Base-by-base conservation (phyloP, 1,140 invertebrate genomes). In the Ladona fulva region DNA sequence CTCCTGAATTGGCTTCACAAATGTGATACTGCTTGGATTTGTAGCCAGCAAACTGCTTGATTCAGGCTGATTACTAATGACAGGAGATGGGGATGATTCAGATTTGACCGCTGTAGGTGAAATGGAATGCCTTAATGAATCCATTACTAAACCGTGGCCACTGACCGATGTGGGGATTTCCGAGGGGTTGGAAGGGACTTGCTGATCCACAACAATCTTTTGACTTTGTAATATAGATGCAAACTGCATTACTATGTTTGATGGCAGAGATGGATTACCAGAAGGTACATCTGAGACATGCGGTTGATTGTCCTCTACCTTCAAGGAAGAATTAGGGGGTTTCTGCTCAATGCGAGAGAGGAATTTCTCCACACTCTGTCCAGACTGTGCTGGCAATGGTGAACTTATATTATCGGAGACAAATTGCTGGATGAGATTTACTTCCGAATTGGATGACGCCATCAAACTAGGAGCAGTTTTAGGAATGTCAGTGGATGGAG, bases 331-430 rank as follows among this genome's bases (percentile, higher is more conserved):
- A 22, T 66, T 66, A 66, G 73, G 29, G 0, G 5, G 19, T 22
- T 22, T 74, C 25, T 75, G 42, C 24, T 88, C 87, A 22, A 88
- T 86, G n/a, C 88, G 87, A 52, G 88, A 89, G 3, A 90, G 82
- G 81, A 87, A 90, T 80, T 87, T 90, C 78, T 89, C 89, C 24
- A 89, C 84, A 84, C 89, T 89, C 79, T 87, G 86, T 7, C 84
- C 87, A 81, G 82, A 88, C 81, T 89, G 86, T 0, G 88, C 83
- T 0, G 88, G 88, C 5, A 91, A 80, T 10, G 89, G 85, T 22
- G 16, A 66, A 66, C 52, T 66, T 66, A 66, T 66, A 22, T 66
- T 66, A 66, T 66, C 14, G 14, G 52, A 66, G 14, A 66, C 52
- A 66, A 66, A 66, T 66, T 66, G 52, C 14, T 66, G 52, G 5